These are phyloP conservation scores for Blastobasis lacticolella DNA, from an alignment of 2,888 invertebrate genomes.

Conservation along the genomic window DNA sequence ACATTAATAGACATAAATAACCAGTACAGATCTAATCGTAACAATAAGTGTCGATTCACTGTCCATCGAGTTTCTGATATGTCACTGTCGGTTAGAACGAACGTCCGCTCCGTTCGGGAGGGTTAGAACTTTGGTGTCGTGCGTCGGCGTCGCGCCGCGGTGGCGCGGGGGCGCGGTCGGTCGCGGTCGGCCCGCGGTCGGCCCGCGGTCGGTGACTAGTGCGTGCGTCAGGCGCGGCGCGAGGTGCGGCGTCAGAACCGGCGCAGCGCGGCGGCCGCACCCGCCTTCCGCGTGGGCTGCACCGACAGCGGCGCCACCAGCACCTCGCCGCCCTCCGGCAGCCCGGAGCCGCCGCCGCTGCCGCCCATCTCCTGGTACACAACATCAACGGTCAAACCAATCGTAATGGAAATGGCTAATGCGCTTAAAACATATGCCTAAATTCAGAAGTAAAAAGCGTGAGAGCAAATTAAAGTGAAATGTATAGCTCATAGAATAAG, in stretches of 20 bases:
- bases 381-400: too few relatives aligned
- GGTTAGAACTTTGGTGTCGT: constrained; percentile 4
- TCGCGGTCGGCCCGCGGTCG: not conserved
- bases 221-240: constrained; percentile 29
- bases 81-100: constrained; percentile 8
- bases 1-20: constrained; percentile 6
- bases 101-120: constrained; percentile 1
- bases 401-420: too few relatives aligned
- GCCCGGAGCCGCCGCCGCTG: constrained; percentile 59
- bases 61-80: constrained; percentile 9
- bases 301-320: constrained; percentile 87
- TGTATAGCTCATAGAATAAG: too few relatives aligned
- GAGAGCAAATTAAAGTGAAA: too few relatives aligned
- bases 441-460: too few relatives aligned
- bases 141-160: not conserved
- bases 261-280: constrained; percentile 79
- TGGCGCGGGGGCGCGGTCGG: not conserved
- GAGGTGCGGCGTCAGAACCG: constrained; percentile 75
- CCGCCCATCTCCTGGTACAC: constrained; percentile 81
- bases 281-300: constrained; percentile 87
- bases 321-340: constrained; percentile 70
- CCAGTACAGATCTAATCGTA: not conserved
- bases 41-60: constrained; percentile 2
- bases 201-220: constrained; percentile 5
- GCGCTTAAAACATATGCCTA: too few relatives aligned